A percentile compares a stretch with the other conserved stretches of the same genome.
Evolutionary conservation across 2,113 vertebrate genomes (phyloP).

Genomic region (Mystacornis crossleyi): DNA sequence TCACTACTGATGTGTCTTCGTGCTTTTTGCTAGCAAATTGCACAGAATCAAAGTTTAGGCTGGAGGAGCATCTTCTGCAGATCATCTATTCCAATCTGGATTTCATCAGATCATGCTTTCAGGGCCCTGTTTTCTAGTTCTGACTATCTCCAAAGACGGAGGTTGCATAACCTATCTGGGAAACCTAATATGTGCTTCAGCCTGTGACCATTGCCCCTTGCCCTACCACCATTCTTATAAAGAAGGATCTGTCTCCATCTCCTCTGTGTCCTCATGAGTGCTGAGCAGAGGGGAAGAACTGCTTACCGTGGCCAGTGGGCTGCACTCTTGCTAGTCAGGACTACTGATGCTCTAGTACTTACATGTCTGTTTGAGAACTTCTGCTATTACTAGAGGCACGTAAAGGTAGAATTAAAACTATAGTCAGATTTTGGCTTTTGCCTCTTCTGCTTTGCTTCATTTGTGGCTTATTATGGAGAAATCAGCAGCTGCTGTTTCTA

Average conservation of each 20-base stretch:
- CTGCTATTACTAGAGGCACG: accelerated
- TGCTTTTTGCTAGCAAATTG: not conserved
- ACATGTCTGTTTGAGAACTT: not conserved
- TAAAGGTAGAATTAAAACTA: not conserved
- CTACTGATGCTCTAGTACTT: not conserved
- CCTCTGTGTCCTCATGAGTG: accelerated
- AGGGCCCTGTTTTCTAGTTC: not conserved
- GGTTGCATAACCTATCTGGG: not conserved
- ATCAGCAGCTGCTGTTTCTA: not conserved
- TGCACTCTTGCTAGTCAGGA: not conserved
- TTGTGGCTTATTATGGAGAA: not conserved
- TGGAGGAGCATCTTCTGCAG: not conserved
- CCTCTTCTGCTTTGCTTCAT: not conserved
- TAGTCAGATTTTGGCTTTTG: not conserved
- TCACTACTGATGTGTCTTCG: not conserved
- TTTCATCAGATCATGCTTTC: not conserved
- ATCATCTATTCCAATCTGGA: not conserved
- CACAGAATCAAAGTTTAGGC: not conserved
- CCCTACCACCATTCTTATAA: not conserved
- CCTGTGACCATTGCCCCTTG: not conserved
- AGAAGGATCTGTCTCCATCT: not conserved
- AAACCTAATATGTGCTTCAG: not conserved
- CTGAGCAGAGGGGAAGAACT: not conserved
- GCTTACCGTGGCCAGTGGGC: not conserved
- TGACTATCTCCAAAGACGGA: not conserved